These are phyloP conservation scores for Thalpophila matura DNA, from an alignment of 2,888 invertebrate genomes.

Conservation along the genomic window DNA sequence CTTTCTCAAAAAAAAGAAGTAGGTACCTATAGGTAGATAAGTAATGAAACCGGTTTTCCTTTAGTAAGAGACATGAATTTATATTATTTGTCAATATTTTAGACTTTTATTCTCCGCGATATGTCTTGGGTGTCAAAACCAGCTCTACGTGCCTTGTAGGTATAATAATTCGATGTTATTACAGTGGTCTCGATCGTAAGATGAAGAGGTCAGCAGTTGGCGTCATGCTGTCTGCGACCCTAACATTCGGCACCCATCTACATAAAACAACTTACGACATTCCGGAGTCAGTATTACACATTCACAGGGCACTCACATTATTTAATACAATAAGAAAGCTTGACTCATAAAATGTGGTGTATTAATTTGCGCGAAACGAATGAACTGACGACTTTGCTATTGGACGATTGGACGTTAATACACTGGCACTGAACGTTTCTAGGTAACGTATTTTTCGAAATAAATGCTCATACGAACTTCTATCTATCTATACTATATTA, in stretches of 20 bases:
- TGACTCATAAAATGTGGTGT: conserved; percentile 42
- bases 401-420: conserved; percentile 38
- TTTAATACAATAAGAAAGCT: conserved; percentile 38
- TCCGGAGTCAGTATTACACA: conserved; percentile 58
- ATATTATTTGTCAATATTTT: conserved; percentile 37
- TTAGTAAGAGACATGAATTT: conserved; percentile 26
- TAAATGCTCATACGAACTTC: conserved; percentile 7
- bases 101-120: conserved; percentile 18
- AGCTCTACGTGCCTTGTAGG: conserved; percentile 48
- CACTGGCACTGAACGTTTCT: conserved; percentile 24
- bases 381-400: conserved; percentile 29
- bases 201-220: conserved; percentile 66
- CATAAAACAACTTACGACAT: conserved; percentile 67
- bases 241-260: conserved; percentile 64
- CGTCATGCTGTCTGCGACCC: conserved; percentile 81
- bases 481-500: background rate
- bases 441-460: conserved; percentile 29
- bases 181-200: conserved; percentile 76
- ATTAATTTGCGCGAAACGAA: conserved; percentile 31
- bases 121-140: conserved; percentile 16
- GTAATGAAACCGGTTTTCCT: conserved; percentile 27
- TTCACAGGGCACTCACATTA: conserved; percentile 52
- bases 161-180: conserved; percentile 42
- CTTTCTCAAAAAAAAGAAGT: conserved; percentile 47
- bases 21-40: no score